Base-by-base conservation (phyloP, 2,888 invertebrate genomes). In the Rhagonycha lutea region DNA sequence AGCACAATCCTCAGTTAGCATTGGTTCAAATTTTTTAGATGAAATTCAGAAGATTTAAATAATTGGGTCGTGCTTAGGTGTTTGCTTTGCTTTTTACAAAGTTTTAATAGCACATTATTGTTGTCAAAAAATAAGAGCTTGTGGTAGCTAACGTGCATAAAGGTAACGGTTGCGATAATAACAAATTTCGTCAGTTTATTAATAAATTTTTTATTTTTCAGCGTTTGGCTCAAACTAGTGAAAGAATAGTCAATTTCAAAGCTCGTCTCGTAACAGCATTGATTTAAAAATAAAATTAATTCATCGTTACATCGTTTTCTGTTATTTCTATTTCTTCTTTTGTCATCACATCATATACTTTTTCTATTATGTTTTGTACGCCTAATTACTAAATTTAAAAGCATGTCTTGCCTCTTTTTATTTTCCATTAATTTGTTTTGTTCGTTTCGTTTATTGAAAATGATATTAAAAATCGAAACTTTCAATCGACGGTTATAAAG, bases 221-320 rank as follows among this genome's bases (percentile, higher is more conserved):
- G 93, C 93, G 93, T 84, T 91, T 96, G 88, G 96, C 96, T 76
- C 95, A 95, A 88, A 96, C 96, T 87, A 96, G 96, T 87, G 96
- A 96, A 89, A 92, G 95, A 89, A 93, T 96, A 90, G 96, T 96
- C 86, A 96, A 96, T 93, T 96, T 95, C 93, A 96, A 96, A 91
- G 96, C 96, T 87, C 93, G 95, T 90, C 91, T 96, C 86, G 94
- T 96, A 89, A 96, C 96, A 85, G 94, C 96, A 83, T 93, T 96
- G 89, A 96, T 96, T 89, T 96, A 95, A 92, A 26, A 81, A 75
- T 61, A 67, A 69, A 32, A 26, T 10, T 32, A 10, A 18, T 61
- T 60, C 12, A 9, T 65, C 47, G 63, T 32, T 63, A 14, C 74
- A 74, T 70, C 23, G 69, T 26, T 69, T n/a, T 73, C 68, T 29